phyloP scores from a whole-genome alignment of 2,113 vertebrate species.

The Polypterus bichir region DNA sequence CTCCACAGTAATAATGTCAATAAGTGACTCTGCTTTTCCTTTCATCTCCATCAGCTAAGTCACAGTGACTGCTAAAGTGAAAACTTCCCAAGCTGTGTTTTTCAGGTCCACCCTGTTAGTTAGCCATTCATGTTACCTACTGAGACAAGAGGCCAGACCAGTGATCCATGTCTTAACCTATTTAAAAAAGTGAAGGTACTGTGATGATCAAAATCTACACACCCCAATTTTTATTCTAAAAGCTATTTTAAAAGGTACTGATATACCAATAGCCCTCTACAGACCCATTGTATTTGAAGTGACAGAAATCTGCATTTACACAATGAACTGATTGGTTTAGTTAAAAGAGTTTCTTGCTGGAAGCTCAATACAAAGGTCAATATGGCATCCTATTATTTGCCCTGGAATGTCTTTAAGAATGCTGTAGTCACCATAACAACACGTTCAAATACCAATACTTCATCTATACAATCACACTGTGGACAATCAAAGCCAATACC shows the following conservation, averaged over 20 bases:
- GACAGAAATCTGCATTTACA: conserved; percentile 52
- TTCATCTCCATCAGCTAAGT: not conserved
- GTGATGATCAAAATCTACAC: conserved; percentile 27
- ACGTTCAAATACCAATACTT: conserved; percentile 41
- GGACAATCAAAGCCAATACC: conserved; percentile 26
- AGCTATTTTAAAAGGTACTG: conserved; percentile 47
- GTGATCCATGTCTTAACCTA: conserved; percentile 23
- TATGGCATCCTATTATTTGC: conserved; percentile 36
- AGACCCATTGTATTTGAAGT: conserved; percentile 43
- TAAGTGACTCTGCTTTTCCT: conserved; percentile 1
- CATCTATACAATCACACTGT: conserved; percentile 38
- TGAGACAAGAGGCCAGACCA: conserved; percentile 20
- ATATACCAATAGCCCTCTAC: conserved; percentile 42
- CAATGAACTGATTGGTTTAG: conserved; percentile 42
- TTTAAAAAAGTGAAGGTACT: conserved; percentile 24
- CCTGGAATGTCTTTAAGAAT: conserved; percentile 41
- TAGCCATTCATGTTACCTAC: conserved; percentile 16
- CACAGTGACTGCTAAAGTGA: conserved; percentile 1
- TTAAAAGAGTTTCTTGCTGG: conserved; percentile 44
- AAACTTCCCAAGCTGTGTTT: conserved; percentile 37
- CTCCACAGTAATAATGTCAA: conserved; percentile 11
- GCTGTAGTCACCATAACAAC: conserved; percentile 56
- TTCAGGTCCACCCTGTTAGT: conserved; percentile 27
- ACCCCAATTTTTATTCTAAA: conserved; percentile 33
- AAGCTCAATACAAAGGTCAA: conserved; percentile 45